A percentile compares a stretch with the other conserved stretches of the same genome.
Evolutionary conservation across 2,888 invertebrate species (phyloP).

Genomic region (Drosophila putrida): DNA sequence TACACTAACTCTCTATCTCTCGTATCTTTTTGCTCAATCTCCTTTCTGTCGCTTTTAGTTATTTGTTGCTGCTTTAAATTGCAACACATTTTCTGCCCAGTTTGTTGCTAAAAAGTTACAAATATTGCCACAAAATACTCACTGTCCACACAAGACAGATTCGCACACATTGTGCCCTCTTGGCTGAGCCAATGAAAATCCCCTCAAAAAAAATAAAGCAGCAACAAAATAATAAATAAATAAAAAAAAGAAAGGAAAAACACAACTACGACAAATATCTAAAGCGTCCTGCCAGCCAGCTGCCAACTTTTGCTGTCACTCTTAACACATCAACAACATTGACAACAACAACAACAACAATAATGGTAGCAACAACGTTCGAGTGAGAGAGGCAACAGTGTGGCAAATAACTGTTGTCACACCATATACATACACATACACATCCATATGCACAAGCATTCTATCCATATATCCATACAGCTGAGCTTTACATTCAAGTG

Average conservation of each 20-base stretch:
- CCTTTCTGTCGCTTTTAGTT: slow-evolving; percentile 18
- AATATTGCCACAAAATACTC: slow-evolving; percentile 55
- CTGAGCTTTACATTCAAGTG: slow-evolving; percentile 68
- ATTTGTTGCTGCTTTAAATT: slow-evolving; percentile 42
- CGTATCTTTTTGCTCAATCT: slow-evolving; percentile 1
- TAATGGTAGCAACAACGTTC: background rate
- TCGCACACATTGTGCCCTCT: slow-evolving; percentile 2
- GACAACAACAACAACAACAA: slow-evolving; percentile 3
- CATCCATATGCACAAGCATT: slow-evolving; percentile 4
- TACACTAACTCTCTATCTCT: slow-evolving; percentile 6
- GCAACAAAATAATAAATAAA: slow-evolving; percentile 8
- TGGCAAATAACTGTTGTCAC: slow-evolving; percentile 75
- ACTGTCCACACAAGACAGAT: slow-evolving; percentile 36
- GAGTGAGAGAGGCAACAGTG: slow-evolving; percentile 63
- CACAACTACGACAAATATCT: slow-evolving; percentile 33
- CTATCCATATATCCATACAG: slow-evolving; percentile 32
- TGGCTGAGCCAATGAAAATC: slow-evolving; percentile 41
- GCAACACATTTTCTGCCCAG: slow-evolving; percentile 48
- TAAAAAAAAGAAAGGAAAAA: slow-evolving; percentile 11
- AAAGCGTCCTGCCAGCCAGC: slow-evolving; percentile 31
- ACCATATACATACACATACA: slow-evolving; percentile 25
- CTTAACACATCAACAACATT: slow-evolving; percentile 20
- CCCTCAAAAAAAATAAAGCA: slow-evolving; percentile 34
- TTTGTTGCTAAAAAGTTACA: slow-evolving; percentile 65
- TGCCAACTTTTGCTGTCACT: slow-evolving; percentile 41